A percentile compares a stretch with the other conserved stretches of the same genome.
phyloP scores from a whole-genome alignment of 2,113 vertebrate species.

The Phycodurus eques region DNA sequence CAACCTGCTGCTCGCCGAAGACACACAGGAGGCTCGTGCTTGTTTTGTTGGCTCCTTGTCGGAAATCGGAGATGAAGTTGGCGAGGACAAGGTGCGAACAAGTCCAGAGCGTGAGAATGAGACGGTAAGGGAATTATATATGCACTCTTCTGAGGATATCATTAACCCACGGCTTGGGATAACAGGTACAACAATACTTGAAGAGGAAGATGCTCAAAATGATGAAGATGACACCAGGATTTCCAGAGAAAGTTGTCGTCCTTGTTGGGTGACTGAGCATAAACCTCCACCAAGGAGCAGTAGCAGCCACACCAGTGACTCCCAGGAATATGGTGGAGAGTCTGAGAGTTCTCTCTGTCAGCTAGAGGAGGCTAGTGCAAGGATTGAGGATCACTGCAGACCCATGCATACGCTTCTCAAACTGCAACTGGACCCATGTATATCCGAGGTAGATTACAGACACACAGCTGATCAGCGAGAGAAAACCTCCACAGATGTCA shows the following conservation, averaged over 20 bases:
- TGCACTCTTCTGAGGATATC: conserved; percentile 46
- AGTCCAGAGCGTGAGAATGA: conserved; percentile 64
- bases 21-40: conserved; percentile 69
- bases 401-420: conserved; percentile 55
- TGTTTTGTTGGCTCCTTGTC: conserved; percentile 75
- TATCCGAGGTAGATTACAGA: conserved; percentile 60
- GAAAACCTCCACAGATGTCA: conserved; percentile 49
- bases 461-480: conserved; percentile 52
- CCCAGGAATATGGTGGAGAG: conserved; percentile 63
- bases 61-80: conserved; percentile 71
- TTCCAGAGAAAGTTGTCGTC: conserved; percentile 61
- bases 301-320: conserved; percentile 68
- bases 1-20: conserved; percentile 77
- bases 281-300: conserved; percentile 61
- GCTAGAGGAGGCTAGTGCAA: conserved; percentile 36
- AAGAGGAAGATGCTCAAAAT: conserved; percentile 58
- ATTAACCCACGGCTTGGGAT: conserved; percentile 46
- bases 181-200: conserved; percentile 48
- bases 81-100: conserved; percentile 65
- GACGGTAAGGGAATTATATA: conserved; percentile 37
- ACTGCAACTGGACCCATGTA: conserved; percentile 66
- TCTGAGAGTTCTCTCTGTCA: conserved; percentile 63
- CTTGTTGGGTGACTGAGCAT: conserved; percentile 68
- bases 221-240: conserved; percentile 42
- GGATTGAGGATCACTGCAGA: conserved; percentile 33